Base-by-base conservation (phyloP, 2,888 invertebrate genomes). In the Vesta saturnalis region DNA sequence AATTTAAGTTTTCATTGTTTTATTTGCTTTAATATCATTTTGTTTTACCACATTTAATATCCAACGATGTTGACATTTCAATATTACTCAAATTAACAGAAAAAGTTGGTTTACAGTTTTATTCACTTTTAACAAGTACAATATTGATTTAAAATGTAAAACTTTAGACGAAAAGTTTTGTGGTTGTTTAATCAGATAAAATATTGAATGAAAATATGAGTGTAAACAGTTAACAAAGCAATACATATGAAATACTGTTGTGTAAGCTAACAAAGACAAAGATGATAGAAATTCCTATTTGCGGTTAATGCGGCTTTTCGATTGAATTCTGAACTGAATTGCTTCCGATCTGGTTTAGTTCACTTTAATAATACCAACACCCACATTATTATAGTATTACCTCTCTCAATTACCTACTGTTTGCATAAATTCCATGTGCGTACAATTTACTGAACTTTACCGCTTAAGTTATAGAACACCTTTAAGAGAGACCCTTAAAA, bases 351-450 rank as follows among this genome's bases (percentile, higher is more conserved):
- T 54, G 60, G 54, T 56, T 64, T 60, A 39, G 68, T 60, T 64
- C 68, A 57, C 59, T 64, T 64, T 68, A 68, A 59, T 68, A 68
- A 64, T 68, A 60, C 60, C 35, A 64, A 60, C 68, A 64, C 49
- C 59, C 57, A 43, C 68, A 68, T 60, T 68, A 64, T 64, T 68
- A 68, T 64, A 60, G 57, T 60, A 57, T 64, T 64, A 67, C 67
- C 21, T 52, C 60, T 59, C 62, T 60, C 46, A 49, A 63, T 63
- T 63, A 67, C 59, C 59, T 59, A 12, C 30, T 55, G 55, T 63
- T 63, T 67, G 62, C 58, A 60, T 63, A 63, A 67, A 59, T 60
- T 59, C 46, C 57, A 67, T 30, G 54, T 55, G 63, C 39, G 19
- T n/a, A 8, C 56, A 21, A 35, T 58, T 39, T 64, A 58, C 58